Evolutionary conservation across 2,888 invertebrate genomes (phyloP), one percentile per base, ranked within the genome.

Genomic region (Pegoplata infirma): DNA sequence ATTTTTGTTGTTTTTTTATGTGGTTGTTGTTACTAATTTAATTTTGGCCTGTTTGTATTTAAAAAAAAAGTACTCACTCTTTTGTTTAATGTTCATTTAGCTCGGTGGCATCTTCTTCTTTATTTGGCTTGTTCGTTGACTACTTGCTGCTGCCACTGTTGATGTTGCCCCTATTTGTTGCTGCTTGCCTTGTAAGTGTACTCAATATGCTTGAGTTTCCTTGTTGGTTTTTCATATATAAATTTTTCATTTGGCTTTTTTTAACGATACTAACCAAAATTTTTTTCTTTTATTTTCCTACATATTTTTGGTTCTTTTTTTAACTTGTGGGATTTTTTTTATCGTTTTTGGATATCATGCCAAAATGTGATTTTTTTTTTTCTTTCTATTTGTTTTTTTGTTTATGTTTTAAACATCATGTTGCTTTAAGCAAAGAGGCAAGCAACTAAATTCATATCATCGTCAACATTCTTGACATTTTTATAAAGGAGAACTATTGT

Each of bases 11-110:
- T 58, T 44, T 21, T 69, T 64, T 8, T 58, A 67, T 14, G 36
- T 55, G 25, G 49, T 71, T 66, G 58, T 76, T 76, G 71, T 36
- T 71, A 66, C 76, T 71, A 76, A 76, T 76, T 76, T 71, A 76
- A 76, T 59, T 71, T 71, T 76, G 59, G 71, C 69, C 66, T 64
- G 36, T 55, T 59, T 40, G 44, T 44, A 53, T 23, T 19, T 6
- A 51, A 40, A 36, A 47, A 49, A 51, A 16, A 16, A 36, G 36
- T 40, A 40, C 36, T 40, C 36, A n/a, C 5, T n/a, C n/a, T 5
- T 51, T 2, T 28, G 21, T n/a, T n/a, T n/a, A n/a, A n/a, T 44
- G 36, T 73, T 28, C 53, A 46, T 59, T 67, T 59, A 55, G 59
- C 59, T 51, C 32, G 63, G 47, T 75, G 49, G 47, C 32, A 16